A percentile compares a stretch with the other conserved stretches of the same genome.
Conservation (phyloP, 2,797 vertebrate species). For the Kryptopterus vitreolus region DNA sequence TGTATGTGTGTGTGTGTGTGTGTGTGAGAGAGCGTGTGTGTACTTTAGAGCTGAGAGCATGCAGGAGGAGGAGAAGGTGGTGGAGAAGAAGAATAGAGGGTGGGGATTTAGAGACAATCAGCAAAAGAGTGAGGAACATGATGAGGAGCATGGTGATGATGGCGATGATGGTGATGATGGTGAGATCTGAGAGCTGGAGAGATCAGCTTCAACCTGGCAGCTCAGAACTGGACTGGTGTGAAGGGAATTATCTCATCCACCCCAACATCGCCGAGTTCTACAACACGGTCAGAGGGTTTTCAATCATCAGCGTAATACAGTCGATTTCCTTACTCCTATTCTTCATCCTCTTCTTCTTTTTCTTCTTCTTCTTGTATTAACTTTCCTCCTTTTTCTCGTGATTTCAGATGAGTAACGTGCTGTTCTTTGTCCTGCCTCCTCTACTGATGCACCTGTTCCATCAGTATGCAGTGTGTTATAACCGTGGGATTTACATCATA, state of each 20-base stretch:
- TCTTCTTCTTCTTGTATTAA: no score
- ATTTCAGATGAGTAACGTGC: constrained; percentile 95
- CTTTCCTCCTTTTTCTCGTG: constrained; percentile 49
- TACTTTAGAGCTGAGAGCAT: background rate
- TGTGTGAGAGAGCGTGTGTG: background rate
- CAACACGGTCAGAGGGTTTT: constrained; percentile 82
- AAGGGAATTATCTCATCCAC: constrained; percentile 94
- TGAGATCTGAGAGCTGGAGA: constrained; percentile 71
- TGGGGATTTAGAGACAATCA: background rate
- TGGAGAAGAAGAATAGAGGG: background rate
- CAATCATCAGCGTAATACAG: background rate
- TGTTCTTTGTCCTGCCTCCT: constrained; percentile 97
- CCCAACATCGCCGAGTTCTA: constrained; percentile 97
- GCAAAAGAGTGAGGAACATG: background rate
- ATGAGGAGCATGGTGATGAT: background rate
- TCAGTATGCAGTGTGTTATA: constrained; percentile 95
- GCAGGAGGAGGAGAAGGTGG: background rate
- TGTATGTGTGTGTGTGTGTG: background rate
- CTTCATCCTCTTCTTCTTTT: background rate
- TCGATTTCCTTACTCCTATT: background rate
- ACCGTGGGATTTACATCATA: constrained; percentile 97
- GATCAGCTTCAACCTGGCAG: constrained; percentile 86
- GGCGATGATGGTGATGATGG: background rate
- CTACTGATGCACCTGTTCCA: constrained; percentile 96
- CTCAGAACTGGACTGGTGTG: constrained; percentile 99